A percentile compares a stretch with the other conserved stretches of the same genome.
phyloP scores from a whole-genome alignment of 1,140 invertebrate genomes.

The Drosophila takahashii region DNA sequence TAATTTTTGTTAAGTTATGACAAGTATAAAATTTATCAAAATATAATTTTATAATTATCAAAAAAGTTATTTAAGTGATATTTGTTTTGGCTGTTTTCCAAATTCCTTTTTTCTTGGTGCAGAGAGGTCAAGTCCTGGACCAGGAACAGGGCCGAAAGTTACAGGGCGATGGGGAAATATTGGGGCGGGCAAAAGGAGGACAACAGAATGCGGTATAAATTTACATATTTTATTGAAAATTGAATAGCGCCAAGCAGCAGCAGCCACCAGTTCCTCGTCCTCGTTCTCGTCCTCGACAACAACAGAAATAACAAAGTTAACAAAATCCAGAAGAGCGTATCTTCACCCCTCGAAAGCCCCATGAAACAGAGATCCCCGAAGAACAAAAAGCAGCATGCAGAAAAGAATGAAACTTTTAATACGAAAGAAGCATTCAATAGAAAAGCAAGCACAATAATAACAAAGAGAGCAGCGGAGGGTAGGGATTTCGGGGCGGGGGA shows the following conservation, averaged over 20 bases:
- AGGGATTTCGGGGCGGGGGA: constrained; percentile 11
- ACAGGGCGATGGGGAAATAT: constrained; percentile 19
- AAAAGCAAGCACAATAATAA: constrained; percentile 71
- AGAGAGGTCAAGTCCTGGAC: constrained; percentile 5
- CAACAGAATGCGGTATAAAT: constrained; percentile 78
- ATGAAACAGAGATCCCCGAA: constrained; percentile 42
- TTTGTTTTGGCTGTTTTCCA: too few relatives aligned
- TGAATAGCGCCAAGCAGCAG: constrained; percentile 63
- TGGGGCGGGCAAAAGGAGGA: constrained; percentile 37
- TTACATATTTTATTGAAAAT: constrained; percentile 82
- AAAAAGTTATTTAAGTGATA: neutral
- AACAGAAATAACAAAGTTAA: constrained; percentile 78
- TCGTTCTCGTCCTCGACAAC: too few relatives aligned
- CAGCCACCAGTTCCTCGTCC: constrained; percentile 24
- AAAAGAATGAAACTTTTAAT: constrained; percentile 65
- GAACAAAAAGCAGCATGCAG: constrained; percentile 43
- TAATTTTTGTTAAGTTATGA: too few relatives aligned
- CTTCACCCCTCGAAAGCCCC: constrained; percentile 10
- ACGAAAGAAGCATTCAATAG: constrained; percentile 76
- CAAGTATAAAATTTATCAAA: too few relatives aligned
- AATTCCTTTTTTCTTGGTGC: constrained; percentile 11
- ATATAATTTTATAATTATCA: neutral
- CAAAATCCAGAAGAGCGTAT: constrained; percentile 70
- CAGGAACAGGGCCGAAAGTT: constrained; percentile 14
- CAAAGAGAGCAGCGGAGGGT: constrained; percentile 49